Evolutionary conservation across 2,888 invertebrate species (phyloP), one percentile per base, ranked within the genome.

Genomic region (Spatulosminthurus flaviceps): DNA sequence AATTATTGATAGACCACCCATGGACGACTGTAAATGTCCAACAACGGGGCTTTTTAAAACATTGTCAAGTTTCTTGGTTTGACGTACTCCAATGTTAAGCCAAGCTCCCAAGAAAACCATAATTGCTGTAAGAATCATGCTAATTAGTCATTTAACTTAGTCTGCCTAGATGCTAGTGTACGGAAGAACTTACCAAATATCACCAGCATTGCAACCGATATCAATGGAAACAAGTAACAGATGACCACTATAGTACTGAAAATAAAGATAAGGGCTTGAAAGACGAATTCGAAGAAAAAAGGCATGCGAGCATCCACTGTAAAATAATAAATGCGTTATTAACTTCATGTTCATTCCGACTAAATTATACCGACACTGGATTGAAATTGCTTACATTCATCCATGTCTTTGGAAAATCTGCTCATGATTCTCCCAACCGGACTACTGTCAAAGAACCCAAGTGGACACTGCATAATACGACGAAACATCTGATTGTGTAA

Each of bases 281-380:
- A 83, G 78, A 90, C 88, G 79, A 89, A 88, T 85, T 90, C 90
- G 67, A 88, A 86, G 43, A 88, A 88, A 85, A 89, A 88, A 0
- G 90, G 90, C 71, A 90, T 87, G 26, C 88, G 87, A 13, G 88
- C 88, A 85, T 89, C 89, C 84, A 89, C 88, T 89, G 85, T 66
- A 87, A 85, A 84, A 22, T 51, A 80, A 81, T 76, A 64, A 74
- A 60, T 34, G 34, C 9, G 34, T 67, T 13, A 9, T 7, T 41
- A 41, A 41, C 41, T 41, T 41, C 9, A 41, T 41, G 9, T 9
- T 9, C 41, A 41, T 41, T n/a, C n/a, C n/a, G n/a, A n/a, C n/a
- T n/a, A n/a, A n/a, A n/a, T 11, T 51, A 51, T 51, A 2, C 16
- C 16, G 16, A 51, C 4, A n/a, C 4, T 51, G 16, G 51, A 7